phyloP scores from a whole-genome alignment of 2,888 invertebrate species.

The Halictus quadricinctus region DNA sequence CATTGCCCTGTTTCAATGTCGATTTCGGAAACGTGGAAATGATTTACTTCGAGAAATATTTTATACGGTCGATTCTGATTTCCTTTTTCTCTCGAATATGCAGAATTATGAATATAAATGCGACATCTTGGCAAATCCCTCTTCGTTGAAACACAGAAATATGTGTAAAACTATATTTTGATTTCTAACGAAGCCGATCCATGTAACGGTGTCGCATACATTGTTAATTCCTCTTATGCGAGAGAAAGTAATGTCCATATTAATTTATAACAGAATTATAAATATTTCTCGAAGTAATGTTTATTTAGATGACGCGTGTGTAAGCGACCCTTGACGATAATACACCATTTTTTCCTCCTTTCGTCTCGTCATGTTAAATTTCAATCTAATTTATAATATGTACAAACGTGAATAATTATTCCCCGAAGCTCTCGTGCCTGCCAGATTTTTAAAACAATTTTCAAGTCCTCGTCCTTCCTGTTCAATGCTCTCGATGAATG shows the following conservation, averaged over 20 bases:
- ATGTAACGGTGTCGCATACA: not conserved
- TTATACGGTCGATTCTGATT: not conserved
- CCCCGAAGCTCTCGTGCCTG: not conserved
- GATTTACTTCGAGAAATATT: constrained; percentile 26
- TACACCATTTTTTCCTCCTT: not conserved
- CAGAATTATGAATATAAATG: constrained; percentile 16
- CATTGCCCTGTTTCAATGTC: not conserved
- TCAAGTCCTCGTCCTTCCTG: not conserved
- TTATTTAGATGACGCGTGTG: not conserved
- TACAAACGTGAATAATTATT: not conserved
- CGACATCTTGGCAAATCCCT: not conserved
- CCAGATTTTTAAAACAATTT: not conserved
- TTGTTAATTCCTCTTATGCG: constrained; percentile 13
- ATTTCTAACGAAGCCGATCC: constrained; percentile 28
- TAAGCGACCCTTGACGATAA: not conserved
- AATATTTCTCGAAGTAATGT: constrained; percentile 22
- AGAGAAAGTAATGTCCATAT: not conserved
- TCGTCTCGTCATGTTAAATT: not conserved
- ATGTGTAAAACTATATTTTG: constrained; percentile 35
- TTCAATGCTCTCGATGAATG: not conserved
- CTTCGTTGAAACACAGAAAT: constrained; percentile 24
- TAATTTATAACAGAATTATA: not conserved
- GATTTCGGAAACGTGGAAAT: not conserved
- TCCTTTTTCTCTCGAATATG: not conserved
- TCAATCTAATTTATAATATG: not conserved